A percentile compares a stretch with the other conserved stretches of the same genome.
These are phyloP conservation scores for Pseudomyrmex concolor DNA, from an alignment of 1,140 invertebrate genomes.

Conservation along the genomic window DNA sequence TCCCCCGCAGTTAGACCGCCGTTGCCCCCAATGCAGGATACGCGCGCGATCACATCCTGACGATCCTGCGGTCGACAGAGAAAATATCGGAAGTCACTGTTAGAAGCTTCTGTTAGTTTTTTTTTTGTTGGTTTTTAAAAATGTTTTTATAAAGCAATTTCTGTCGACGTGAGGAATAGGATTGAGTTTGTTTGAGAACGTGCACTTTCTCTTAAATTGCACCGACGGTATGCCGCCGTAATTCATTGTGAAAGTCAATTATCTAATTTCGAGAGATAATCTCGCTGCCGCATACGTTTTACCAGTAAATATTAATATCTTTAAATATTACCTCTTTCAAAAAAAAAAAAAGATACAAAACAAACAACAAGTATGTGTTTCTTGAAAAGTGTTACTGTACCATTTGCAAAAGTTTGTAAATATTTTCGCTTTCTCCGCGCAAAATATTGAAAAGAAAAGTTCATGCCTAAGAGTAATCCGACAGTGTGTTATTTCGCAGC, in stretches of 20 bases:
- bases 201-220: constrained; percentile 67
- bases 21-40: background rate
- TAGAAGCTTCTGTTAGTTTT: no score
- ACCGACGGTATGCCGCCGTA: constrained; percentile 37
- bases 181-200: background rate
- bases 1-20: constrained; percentile 1
- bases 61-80: background rate
- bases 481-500: background rate
- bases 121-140: background rate
- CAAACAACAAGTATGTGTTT: no score
- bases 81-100: background rate
- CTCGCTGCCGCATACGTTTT: background rate
- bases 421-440: no score
- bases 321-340: no score
- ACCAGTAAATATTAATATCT: constrained; percentile 12
- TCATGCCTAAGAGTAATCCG: no score
- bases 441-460: no score
- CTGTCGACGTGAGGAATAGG: constrained; percentile 4
- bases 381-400: no score
- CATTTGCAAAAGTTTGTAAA: no score
- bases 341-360: no score
- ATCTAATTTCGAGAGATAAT: constrained; percentile 65
- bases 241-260: constrained; percentile 72
- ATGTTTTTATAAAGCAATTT: background rate
- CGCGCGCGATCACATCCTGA: constrained; percentile 16